phyloP scores from a whole-genome alignment of 2,113 vertebrate genomes.

The Pygoscelis adeliae region DNA sequence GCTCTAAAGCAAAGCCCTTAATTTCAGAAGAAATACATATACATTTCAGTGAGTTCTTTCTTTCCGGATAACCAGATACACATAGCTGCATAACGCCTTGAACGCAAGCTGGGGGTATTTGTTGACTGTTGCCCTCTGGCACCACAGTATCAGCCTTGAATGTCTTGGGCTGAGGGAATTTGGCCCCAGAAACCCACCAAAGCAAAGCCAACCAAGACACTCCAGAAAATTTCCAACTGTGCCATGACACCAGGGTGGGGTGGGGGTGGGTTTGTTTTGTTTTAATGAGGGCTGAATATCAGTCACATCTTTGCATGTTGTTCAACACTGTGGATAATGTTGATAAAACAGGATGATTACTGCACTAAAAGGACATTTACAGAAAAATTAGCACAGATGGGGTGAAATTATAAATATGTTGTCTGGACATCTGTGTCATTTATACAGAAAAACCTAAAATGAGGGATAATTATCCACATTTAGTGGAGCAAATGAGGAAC shows the following conservation, averaged over 20 bases:
- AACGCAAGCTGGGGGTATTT: neutral
- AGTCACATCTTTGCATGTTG: conserved; percentile 53
- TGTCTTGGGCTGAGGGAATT: neutral
- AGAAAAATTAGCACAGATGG: conserved; percentile 64
- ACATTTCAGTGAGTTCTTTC: neutral
- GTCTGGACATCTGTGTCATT: conserved; percentile 66
- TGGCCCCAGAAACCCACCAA: neutral
- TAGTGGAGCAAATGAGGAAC: conserved; percentile 34
- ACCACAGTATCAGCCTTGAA: neutral
- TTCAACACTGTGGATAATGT: conserved; percentile 43
- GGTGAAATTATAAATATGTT: conserved; percentile 58
- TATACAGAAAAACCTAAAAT: conserved; percentile 52
- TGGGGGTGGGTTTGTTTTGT: neutral
- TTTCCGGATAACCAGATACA: neutral
- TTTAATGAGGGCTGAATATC: conserved; percentile 22
- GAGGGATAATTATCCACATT: conserved; percentile 56
- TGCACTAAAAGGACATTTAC: conserved; percentile 38
- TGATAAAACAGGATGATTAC: conserved; percentile 52
- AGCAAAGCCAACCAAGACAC: neutral
- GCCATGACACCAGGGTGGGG: neutral
- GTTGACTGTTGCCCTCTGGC: neutral
- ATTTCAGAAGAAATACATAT: neutral
- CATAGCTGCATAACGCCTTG: neutral
- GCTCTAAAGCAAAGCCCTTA: neutral
- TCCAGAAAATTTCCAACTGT: neutral